Percentiles rank a stretch among this genome's conserved stretches.
These are phyloP conservation scores for Heterodera carotae DNA, from an alignment of 1,140 invertebrate species.

Conservation along the genomic window DNA sequence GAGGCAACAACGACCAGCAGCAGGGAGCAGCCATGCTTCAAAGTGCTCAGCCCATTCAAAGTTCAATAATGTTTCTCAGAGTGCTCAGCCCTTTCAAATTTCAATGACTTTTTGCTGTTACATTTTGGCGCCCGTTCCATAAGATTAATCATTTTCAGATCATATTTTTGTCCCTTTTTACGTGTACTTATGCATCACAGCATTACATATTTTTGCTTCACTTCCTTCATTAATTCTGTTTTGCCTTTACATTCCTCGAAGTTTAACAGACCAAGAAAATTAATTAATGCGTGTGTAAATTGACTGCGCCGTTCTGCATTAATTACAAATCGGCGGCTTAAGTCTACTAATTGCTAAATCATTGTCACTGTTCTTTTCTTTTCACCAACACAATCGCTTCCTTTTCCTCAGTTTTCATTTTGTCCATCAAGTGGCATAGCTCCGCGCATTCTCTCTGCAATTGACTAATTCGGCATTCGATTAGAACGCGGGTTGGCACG, in stretches of 20 bases:
- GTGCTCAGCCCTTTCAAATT: slow-evolving; percentile 2
- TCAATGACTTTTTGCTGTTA: neutral
- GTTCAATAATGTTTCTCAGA: no score
- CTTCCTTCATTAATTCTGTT: no score
- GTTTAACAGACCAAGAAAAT: no score
- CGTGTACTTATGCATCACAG: no score
- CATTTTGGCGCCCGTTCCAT: neutral
- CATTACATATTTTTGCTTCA: no score
- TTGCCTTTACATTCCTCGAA: no score
- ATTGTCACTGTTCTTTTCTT: neutral
- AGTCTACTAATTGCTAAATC: no score
- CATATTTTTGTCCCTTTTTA: no score
- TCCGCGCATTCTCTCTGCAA: slow-evolving; percentile 23
- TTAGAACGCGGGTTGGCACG: slow-evolving; percentile 1
- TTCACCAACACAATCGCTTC: neutral
- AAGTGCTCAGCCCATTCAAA: slow-evolving; percentile 30
- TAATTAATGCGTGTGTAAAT: no score
- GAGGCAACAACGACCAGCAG: slow-evolving; percentile 7
- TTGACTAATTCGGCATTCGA: neutral
- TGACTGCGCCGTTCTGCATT: no score
- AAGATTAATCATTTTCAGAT: no score
- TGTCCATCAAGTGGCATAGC: slow-evolving; percentile 15
- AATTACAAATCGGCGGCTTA: no score
- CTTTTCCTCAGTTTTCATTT: slow-evolving; percentile 5
- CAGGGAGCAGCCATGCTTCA: slow-evolving; percentile 13